Evolutionary conservation across 2,888 invertebrate genomes (phyloP).

Genomic region (Geophilus truncorum): DNA sequence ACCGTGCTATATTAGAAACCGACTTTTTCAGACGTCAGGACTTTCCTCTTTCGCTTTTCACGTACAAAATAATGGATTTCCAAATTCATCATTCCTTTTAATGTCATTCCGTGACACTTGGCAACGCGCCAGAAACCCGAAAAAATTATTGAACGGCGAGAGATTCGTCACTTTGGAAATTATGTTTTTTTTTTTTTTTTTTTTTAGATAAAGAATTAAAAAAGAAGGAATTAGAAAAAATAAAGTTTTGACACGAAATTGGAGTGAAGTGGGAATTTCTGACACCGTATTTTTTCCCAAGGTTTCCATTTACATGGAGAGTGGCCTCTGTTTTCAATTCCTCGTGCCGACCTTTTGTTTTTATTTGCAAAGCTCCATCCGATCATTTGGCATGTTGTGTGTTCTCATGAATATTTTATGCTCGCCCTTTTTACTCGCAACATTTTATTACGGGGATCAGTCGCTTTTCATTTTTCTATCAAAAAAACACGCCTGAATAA

Average conservation of each 20-base stretch:
- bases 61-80: neutral
- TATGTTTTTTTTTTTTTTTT: neutral
- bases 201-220: neutral
- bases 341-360: neutral
- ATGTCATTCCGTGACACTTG: neutral
- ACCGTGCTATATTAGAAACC: neutral
- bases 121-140: neutral
- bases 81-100: slow-evolving; percentile 1
- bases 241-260: neutral
- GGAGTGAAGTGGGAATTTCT: neutral
- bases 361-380: neutral
- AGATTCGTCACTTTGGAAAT: neutral
- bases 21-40: neutral
- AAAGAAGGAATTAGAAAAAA: neutral
- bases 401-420: slow-evolving; percentile 8
- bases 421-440: neutral
- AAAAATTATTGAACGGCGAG: neutral
- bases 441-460: slow-evolving; percentile 9
- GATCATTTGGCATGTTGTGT: neutral
- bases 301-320: neutral
- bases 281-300: neutral
- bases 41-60: neutral
- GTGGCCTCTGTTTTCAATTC: neutral
- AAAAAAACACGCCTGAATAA: neutral
- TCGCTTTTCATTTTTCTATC: neutral